phyloP scores from a whole-genome alignment of 2,113 vertebrate genomes.

The Cavia porcellus region DNA sequence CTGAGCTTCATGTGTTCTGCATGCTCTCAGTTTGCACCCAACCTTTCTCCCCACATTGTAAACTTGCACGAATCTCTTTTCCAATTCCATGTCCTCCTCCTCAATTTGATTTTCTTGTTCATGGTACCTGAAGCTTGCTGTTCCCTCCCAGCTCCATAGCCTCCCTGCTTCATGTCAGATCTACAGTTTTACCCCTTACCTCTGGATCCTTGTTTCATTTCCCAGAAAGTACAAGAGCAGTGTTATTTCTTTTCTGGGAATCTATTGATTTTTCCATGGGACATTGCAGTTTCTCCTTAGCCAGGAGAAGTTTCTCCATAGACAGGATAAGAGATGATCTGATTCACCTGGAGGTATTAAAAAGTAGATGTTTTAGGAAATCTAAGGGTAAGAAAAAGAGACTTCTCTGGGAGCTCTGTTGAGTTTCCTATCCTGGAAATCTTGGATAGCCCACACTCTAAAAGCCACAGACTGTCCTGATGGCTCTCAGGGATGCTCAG shows the following conservation, averaged over 20 bases:
- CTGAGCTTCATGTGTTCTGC: constrained; percentile 81
- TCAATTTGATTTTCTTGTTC: constrained; percentile 66
- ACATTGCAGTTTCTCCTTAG: no score
- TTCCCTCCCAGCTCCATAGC: constrained; percentile 71
- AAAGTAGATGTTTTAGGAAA: constrained; percentile 54
- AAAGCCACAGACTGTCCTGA: constrained; percentile 66
- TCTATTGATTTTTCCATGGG: constrained; percentile 61
- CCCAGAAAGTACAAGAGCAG: constrained; percentile 51
- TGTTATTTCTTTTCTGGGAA: constrained; percentile 45
- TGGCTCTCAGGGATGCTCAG: constrained; percentile 74
- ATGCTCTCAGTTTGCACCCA: constrained; percentile 77
- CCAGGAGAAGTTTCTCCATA: constrained; percentile 64
- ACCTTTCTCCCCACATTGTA: constrained; percentile 59
- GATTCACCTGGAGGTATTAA: constrained; percentile 61
- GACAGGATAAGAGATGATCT: constrained; percentile 68
- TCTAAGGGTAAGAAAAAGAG: constrained; percentile 63
- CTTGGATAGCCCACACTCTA: constrained; percentile 60
- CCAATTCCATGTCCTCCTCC: constrained; percentile 51
- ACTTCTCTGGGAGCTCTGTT: constrained; percentile 46
- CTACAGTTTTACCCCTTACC: constrained; percentile 46
- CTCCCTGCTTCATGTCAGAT: constrained; percentile 69
- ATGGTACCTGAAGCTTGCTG: constrained; percentile 65
- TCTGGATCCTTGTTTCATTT: constrained; percentile 62
- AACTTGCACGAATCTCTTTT: constrained; percentile 75
- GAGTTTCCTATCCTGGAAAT: constrained; percentile 66